Conservation (phyloP, 2,888 invertebrate species). For the Drosophila eohydei region DNA sequence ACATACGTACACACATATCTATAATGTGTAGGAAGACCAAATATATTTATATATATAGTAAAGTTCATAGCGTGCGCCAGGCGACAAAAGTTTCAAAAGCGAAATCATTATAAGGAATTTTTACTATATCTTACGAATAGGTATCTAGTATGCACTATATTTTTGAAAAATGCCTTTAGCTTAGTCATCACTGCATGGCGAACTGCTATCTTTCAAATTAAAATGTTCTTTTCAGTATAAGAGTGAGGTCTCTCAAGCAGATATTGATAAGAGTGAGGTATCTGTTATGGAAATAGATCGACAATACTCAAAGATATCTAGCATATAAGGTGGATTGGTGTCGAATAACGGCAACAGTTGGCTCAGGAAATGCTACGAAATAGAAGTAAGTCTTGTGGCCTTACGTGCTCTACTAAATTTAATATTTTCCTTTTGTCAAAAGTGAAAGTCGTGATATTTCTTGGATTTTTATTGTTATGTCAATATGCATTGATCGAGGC, state of each 20-base stretch:
- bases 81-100: constrained; percentile 59
- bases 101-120: constrained; percentile 8
- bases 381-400: constrained; percentile 29
- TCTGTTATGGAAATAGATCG: constrained; percentile 15
- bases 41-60: constrained; percentile 13
- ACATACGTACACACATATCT: constrained; percentile 22
- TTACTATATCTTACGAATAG: neutral
- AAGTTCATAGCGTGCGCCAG: constrained; percentile 35
- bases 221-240: constrained; percentile 25
- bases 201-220: constrained; percentile 33
- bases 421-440: neutral
- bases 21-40: constrained; percentile 47
- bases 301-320: neutral
- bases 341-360: constrained; percentile 17
- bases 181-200: constrained; percentile 7
- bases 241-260: neutral
- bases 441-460: constrained; percentile 34
- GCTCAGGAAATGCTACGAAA: neutral
- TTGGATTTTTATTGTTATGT: neutral
- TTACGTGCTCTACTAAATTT: neutral
- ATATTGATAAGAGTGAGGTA: constrained; percentile 26
- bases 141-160: neutral
- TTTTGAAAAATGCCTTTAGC: neutral
- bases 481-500: neutral
- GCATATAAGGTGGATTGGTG: constrained; percentile 31